Evolutionary conservation across 2,888 invertebrate genomes (phyloP).

Genomic region (Sturmia bella): DNA sequence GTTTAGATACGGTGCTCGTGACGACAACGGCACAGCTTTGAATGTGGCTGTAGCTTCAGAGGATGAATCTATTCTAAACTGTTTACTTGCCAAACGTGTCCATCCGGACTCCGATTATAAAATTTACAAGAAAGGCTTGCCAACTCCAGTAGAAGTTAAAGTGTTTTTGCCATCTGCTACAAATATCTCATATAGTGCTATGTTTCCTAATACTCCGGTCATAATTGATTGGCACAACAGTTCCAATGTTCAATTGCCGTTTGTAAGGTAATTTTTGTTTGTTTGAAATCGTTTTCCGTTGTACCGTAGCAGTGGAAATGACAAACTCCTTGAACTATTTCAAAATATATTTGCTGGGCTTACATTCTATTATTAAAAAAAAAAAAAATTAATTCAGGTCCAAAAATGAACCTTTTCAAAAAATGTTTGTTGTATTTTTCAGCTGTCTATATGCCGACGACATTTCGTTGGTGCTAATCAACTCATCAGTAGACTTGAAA

Average conservation of each 20-base stretch:
- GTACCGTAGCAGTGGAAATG: no score
- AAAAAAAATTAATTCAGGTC: no score
- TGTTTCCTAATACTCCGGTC: slow-evolving; percentile 92
- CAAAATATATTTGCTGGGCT: no score
- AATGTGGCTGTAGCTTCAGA: slow-evolving; percentile 88
- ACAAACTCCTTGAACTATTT: no score
- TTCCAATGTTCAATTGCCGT: slow-evolving; percentile 86
- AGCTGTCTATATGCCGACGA: no score
- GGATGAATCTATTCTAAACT: slow-evolving; percentile 89
- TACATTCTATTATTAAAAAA: no score
- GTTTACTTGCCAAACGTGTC: slow-evolving; percentile 92
- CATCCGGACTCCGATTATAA: slow-evolving; percentile 96
- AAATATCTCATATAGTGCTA: slow-evolving; percentile 88
- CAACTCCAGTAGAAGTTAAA: slow-evolving; percentile 82
- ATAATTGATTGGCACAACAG: slow-evolving; percentile 96
- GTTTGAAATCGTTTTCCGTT: no score
- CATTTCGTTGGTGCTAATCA: no score
- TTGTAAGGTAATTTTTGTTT: slow-evolving; percentile 83
- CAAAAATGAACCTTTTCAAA: no score
- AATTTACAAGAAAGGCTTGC: slow-evolving; percentile 93
- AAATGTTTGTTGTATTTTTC: no score
- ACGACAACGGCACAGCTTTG: slow-evolving; percentile 92
- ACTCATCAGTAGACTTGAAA: no score
- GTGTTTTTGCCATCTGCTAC: slow-evolving; percentile 83
- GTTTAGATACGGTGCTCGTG: slow-evolving; percentile 88